Evolutionary conservation across 2,113 vertebrate species (phyloP).

Genomic region (Chlorodrepanis virens): DNA sequence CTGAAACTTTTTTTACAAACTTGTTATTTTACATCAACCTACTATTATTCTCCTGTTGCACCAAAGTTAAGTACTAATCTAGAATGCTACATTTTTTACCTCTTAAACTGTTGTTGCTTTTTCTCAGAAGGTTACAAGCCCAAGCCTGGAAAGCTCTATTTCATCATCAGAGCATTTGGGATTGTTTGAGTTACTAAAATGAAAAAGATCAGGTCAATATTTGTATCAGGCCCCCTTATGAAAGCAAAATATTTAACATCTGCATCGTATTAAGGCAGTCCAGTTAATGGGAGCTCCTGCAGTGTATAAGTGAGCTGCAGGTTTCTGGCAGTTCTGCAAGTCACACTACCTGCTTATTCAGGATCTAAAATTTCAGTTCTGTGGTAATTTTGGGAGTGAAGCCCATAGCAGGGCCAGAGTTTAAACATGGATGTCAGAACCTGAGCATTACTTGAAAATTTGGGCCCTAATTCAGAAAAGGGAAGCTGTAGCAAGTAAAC

Average conservation of each 20-base stretch:
- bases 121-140: not conserved
- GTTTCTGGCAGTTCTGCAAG: not conserved
- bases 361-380: not conserved
- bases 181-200: not conserved
- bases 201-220: not conserved
- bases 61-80: not conserved
- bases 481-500: not conserved
- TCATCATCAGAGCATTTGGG: not conserved
- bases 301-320: not conserved
- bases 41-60: fast-evolving
- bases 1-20: not conserved
- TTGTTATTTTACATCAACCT: not conserved
- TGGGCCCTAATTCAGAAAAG: not conserved
- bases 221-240: not conserved
- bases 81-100: not conserved
- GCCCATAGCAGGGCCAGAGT: not conserved
- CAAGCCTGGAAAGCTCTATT: not conserved
- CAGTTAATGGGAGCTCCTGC: not conserved
- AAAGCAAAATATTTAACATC: not conserved
- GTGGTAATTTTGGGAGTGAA: not conserved
- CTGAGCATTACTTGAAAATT: not conserved
- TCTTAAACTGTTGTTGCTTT: not conserved
- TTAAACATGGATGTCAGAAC: not conserved
- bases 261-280: not conserved
- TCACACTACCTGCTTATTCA: not conserved